Evolutionary conservation across 37 sponge, comb jelly and placozoan genomes (phyloP).

Genomic region (Hormiphora californensis): DNA sequence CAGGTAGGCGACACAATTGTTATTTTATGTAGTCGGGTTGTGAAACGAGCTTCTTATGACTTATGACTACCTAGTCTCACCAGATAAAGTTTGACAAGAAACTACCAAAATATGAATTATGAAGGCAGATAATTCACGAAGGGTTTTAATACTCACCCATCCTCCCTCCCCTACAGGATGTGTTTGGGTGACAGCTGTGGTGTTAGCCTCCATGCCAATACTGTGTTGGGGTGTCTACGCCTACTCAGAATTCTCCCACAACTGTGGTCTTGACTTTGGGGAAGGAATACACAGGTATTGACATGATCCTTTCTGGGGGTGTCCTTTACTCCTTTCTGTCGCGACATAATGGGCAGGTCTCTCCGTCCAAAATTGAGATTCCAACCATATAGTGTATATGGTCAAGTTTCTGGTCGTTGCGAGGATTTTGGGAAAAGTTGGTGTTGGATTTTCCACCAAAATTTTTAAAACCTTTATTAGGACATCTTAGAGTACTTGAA

Average conservation of each 20-base stretch:
- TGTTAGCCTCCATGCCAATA: not conserved
- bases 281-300: conserved; percentile 23
- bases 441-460: too few species aligned
- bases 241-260: conserved; percentile 22
- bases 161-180: not conserved
- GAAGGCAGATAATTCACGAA: not conserved
- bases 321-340: too few species aligned
- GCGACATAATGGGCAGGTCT: too few species aligned
- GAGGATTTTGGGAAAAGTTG: too few species aligned
- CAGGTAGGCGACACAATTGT: not conserved
- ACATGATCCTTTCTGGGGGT: too few species aligned
- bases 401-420: too few species aligned
- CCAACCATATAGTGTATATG: too few species aligned
- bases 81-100: not conserved
- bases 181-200: not conserved
- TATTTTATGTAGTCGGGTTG: not conserved
- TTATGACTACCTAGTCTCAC: not conserved
- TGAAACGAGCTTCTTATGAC: not conserved
- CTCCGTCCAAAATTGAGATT: too few species aligned
- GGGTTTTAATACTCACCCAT: not conserved
- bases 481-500: too few species aligned
- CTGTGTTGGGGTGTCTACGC: conserved; percentile 16
- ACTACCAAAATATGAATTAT: not conserved
- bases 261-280: conserved; percentile 35
- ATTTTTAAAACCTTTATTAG: too few species aligned